Conservation (phyloP, 2,797 vertebrate genomes). For the Apogon talboti region DNA sequence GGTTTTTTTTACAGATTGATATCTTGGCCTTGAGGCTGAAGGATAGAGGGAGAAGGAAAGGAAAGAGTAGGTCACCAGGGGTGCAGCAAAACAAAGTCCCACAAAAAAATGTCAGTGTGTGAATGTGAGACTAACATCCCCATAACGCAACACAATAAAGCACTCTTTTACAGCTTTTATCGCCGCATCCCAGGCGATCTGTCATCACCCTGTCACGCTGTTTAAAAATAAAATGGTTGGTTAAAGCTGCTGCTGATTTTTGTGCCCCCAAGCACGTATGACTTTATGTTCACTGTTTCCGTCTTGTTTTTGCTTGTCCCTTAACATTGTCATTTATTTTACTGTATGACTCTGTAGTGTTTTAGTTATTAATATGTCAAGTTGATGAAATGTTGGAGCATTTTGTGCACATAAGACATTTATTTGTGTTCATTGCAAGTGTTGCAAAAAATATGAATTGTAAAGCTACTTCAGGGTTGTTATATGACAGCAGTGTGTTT, state of each 20-base stretch:
- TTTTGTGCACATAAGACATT: slow-evolving; percentile 5
- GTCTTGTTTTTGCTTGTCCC: slow-evolving; percentile 16
- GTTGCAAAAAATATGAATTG: no score
- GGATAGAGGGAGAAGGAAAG: neutral
- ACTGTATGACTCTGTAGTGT: slow-evolving; percentile 6
- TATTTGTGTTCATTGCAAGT: no score
- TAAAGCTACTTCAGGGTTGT: no score
- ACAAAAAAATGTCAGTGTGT: slow-evolving; percentile 52
- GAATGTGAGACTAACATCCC: slow-evolving; percentile 35
- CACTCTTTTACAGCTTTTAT: slow-evolving; percentile 25
- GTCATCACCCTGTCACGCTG: slow-evolving; percentile 67
- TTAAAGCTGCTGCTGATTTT: slow-evolving; percentile 65
- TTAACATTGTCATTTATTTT: slow-evolving; percentile 58
- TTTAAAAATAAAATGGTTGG: slow-evolving; percentile 78
- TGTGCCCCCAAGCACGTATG: slow-evolving; percentile 60
- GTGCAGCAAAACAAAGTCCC: slow-evolving; percentile 56
- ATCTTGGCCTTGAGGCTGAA: slow-evolving; percentile 60
- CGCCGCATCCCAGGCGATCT: slow-evolving; percentile 38
- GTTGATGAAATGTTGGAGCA: slow-evolving; percentile 6
- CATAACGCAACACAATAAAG: slow-evolving; percentile 33
- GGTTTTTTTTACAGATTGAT: slow-evolving; percentile 54
- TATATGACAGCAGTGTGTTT: no score
- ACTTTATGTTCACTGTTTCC: slow-evolving; percentile 39
- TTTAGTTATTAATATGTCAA: slow-evolving; percentile 41
- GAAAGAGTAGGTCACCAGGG: slow-evolving; percentile 24